Evolutionary conservation across 2,888 invertebrate genomes (phyloP).

Genomic region (Eubasilissa splendida): DNA sequence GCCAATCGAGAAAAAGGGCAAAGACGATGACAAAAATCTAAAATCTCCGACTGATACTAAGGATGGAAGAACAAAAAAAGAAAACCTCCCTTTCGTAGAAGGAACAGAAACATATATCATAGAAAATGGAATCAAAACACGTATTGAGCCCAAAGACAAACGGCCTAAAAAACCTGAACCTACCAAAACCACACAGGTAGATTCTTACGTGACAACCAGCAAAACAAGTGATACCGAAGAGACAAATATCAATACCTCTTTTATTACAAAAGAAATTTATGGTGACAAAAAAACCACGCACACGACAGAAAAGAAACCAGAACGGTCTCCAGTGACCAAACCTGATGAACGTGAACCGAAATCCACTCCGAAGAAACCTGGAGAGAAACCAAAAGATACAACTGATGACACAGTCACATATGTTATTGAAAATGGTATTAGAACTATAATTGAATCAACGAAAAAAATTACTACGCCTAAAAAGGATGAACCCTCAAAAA

Average conservation of each 20-base stretch:
- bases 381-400: background rate
- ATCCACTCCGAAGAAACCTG: background rate
- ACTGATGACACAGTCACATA: conserved; percentile 18
- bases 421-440: conserved; percentile 41
- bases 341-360: conserved; percentile 2
- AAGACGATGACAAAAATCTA: background rate
- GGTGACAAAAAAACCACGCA: background rate
- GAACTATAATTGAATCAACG: conserved; percentile 21
- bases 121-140: conserved; percentile 51
- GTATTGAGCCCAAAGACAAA: conserved; percentile 32
- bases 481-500: conserved; percentile 23
- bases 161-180: background rate
- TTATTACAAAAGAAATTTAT: conserved; percentile 20
- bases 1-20: conserved; percentile 12
- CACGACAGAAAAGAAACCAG: background rate
- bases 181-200: background rate
- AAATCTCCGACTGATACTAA: conserved; percentile 4
- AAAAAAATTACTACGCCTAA: conserved; percentile 14
- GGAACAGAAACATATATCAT: conserved; percentile 43
- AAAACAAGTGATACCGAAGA: background rate
- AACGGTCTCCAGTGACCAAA: conserved; percentile 5
- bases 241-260: conserved; percentile 26
- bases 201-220: background rate
- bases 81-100: background rate
- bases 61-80: conserved; percentile 28